Conservation (phyloP, 1,140 invertebrate genomes). For the Trachymyrmex septentrionalis region DNA sequence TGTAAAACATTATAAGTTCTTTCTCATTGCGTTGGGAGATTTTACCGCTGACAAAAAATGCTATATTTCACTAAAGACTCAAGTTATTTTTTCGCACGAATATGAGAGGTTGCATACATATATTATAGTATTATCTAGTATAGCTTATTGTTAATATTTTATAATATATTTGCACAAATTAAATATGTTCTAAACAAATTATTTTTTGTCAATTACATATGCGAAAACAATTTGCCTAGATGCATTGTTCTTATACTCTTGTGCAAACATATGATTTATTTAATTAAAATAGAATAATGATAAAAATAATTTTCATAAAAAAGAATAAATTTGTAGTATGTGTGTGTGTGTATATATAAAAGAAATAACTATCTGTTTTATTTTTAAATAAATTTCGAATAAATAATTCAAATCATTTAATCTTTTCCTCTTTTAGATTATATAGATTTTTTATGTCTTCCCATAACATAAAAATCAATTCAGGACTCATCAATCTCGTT, state of each 20-base stretch:
- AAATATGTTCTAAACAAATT: not conserved
- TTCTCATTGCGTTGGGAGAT: not conserved
- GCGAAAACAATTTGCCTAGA: not conserved
- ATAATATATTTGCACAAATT: not conserved
- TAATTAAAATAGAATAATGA: not conserved
- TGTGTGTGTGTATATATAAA: not conserved
- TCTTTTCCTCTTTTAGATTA: not conserved
- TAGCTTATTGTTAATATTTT: not conserved
- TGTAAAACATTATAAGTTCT: slow-evolving; percentile 13
- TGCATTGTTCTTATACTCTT: not conserved
- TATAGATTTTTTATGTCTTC: not conserved
- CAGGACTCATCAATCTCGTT: not conserved
- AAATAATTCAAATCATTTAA: not conserved
- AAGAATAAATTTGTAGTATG: not conserved
- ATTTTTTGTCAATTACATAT: not conserved
- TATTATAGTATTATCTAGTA: not conserved
- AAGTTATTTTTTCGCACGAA: not conserved
- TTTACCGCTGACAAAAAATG: slow-evolving; percentile 15
- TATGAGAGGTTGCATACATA: not conserved
- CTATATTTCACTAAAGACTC: not conserved
- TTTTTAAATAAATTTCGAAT: not conserved
- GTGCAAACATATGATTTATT: not conserved
- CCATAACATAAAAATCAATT: not conserved
- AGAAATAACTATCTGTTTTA: not conserved
- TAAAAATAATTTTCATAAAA: not conserved